Conservation (phyloP, 2,113 vertebrate genomes). For the Rhinichthys klamathensis region DNA sequence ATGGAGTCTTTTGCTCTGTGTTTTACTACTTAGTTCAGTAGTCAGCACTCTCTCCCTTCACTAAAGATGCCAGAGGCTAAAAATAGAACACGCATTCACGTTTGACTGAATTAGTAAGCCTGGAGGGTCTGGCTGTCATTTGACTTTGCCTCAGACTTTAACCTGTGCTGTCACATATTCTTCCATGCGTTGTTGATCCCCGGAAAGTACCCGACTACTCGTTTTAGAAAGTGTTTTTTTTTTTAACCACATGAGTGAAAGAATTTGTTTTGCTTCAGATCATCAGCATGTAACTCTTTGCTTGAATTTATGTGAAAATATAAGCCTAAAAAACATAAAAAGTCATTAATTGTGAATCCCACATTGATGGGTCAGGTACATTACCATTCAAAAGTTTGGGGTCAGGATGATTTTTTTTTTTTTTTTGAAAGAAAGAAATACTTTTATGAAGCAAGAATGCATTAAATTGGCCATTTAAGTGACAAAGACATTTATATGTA, state of each 20-base stretch:
- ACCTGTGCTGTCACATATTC: conserved; percentile 20
- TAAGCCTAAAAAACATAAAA: too few species aligned
- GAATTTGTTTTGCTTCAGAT: too few species aligned
- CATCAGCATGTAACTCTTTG: too few species aligned
- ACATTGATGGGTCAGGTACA: not conserved
- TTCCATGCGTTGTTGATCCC: not conserved
- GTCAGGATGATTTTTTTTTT: not conserved
- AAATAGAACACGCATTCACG: not conserved
- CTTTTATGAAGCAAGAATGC: not conserved
- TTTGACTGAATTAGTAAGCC: conserved; percentile 19
- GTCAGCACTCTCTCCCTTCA: not conserved
- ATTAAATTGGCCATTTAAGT: not conserved
- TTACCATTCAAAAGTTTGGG: not conserved
- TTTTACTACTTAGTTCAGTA: not conserved
- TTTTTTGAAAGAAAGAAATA: not conserved
- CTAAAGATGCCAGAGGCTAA: not conserved
- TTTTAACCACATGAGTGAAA: not conserved
- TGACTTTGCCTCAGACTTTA: conserved; percentile 18
- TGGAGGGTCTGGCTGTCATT: conserved; percentile 14
- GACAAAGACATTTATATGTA: not conserved
- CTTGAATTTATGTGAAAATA: too few species aligned
- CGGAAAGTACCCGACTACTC: too few species aligned
- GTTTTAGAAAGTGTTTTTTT: not conserved
- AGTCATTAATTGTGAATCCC: too few species aligned
- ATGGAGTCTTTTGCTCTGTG: not conserved